Evolutionary conservation across 2,113 vertebrate species (phyloP).

Genomic region (Ploceus nigricollis): DNA sequence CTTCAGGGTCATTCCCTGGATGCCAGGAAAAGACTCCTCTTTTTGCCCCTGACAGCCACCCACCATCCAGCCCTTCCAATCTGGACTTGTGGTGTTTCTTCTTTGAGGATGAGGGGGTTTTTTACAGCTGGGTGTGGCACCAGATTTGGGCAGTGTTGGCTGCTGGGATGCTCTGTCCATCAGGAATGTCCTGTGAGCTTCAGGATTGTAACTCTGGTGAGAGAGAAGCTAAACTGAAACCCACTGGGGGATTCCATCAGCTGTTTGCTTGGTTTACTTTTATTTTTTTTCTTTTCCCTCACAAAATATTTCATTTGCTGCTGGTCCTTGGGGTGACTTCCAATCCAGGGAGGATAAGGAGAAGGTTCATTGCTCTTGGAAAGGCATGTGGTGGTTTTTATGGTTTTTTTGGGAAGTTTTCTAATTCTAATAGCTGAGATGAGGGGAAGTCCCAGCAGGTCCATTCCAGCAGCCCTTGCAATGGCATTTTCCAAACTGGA

Average conservation of each 20-base stretch:
- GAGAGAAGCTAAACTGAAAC: neutral
- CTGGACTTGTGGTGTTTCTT: neutral
- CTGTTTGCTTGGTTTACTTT: neutral
- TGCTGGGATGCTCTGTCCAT: fast-evolving
- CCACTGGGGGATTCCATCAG: neutral
- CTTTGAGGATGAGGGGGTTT: neutral
- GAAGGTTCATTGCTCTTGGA: neutral
- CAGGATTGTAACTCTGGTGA: neutral
- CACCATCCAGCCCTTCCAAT: neutral
- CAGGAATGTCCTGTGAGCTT: fast-evolving
- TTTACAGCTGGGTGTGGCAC: neutral
- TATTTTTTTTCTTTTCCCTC: neutral
- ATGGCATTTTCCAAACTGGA: neutral
- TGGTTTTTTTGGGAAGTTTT: neutral
- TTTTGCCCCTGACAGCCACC: fast-evolving
- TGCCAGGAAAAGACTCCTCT: neutral
- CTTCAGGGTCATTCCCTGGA: neutral
- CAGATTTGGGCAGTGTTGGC: neutral
- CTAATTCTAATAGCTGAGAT: neutral
- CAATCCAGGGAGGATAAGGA: fast-evolving
- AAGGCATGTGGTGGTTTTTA: neutral
- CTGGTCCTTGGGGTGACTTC: neutral
- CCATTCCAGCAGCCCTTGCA: neutral
- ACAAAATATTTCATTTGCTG: neutral
- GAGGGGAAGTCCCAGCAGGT: neutral